A percentile compares a stretch with the other conserved stretches of the same genome.
Evolutionary conservation across 2,797 vertebrate species (phyloP).

Genomic region (Characodon lateralis): DNA sequence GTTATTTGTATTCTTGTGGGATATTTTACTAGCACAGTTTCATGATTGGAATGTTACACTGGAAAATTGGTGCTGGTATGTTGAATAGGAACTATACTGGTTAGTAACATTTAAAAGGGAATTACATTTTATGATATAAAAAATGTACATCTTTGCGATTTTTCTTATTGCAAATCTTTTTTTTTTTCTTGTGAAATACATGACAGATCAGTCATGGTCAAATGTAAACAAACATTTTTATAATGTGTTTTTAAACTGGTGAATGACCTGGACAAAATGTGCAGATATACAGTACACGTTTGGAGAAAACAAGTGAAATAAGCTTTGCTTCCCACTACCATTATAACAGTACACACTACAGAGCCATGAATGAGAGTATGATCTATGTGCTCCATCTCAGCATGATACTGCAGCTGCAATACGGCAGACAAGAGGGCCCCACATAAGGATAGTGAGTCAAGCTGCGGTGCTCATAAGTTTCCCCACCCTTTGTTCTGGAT

Average conservation of each 20-base stretch:
- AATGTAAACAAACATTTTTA: background rate
- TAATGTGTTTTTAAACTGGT: background rate
- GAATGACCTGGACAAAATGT: constrained; percentile 5
- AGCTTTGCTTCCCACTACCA: background rate
- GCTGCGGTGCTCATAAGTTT: too few relatives aligned
- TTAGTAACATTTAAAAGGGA: background rate
- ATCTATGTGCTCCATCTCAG: background rate
- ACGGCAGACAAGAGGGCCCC: too few relatives aligned
- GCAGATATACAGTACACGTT: constrained; percentile 7
- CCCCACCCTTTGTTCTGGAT: too few relatives aligned
- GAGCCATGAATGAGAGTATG: background rate
- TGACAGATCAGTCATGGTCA: constrained; percentile 43
- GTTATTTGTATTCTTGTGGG: background rate
- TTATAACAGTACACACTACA: too few relatives aligned
- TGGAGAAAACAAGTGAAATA: background rate
- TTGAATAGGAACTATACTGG: background rate
- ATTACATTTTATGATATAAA: background rate
- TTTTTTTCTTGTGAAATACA: constrained; percentile 22
- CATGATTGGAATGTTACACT: background rate
- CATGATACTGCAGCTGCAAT: background rate
- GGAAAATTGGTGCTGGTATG: background rate
- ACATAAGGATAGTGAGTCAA: too few relatives aligned
- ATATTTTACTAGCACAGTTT: background rate
- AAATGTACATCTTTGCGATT: background rate
- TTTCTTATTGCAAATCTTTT: constrained; percentile 8